Conservation (phyloP, 1,140 invertebrate species). For the Lasioglossum albipes region DNA sequence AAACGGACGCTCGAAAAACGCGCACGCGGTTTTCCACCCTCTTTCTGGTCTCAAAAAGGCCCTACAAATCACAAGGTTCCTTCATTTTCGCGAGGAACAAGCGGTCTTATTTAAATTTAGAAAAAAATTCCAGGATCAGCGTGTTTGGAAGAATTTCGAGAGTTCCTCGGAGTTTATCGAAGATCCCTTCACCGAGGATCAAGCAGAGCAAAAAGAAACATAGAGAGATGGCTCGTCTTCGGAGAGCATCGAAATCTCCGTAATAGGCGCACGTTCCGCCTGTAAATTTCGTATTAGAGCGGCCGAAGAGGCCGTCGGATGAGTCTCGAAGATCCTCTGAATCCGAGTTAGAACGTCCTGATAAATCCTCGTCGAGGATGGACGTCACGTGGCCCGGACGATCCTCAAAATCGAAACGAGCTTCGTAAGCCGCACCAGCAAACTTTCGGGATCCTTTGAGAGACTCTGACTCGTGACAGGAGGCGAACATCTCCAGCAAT, state of each 20-base stretch:
- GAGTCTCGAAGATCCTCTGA: not conserved
- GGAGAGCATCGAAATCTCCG: constrained; percentile 12
- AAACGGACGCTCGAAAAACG: not conserved
- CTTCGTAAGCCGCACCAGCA: no score
- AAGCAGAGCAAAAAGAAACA: not conserved
- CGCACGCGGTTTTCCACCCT: no score
- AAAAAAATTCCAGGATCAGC: no score
- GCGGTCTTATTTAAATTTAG: no score
- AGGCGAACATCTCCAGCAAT: no score
- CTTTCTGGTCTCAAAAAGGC: no score
- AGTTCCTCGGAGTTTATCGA: constrained; percentile 1
- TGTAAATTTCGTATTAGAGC: constrained; percentile 46
- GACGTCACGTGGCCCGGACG: constrained; percentile 6
- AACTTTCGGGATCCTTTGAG: no score
- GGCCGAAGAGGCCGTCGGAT: not conserved
- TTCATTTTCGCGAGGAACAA: no score
- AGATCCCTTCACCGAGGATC: not conserved
- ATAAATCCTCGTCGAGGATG: constrained; percentile 42
- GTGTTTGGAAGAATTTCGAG: no score
- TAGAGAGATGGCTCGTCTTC: not conserved
- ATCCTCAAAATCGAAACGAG: no score
- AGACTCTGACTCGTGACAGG: no score
- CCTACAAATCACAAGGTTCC: no score
- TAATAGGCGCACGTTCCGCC: constrained; percentile 37
- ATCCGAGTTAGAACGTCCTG: not conserved